Conservation (phyloP, 1,140 invertebrate genomes). For the Octopus bimaculoides region DNA sequence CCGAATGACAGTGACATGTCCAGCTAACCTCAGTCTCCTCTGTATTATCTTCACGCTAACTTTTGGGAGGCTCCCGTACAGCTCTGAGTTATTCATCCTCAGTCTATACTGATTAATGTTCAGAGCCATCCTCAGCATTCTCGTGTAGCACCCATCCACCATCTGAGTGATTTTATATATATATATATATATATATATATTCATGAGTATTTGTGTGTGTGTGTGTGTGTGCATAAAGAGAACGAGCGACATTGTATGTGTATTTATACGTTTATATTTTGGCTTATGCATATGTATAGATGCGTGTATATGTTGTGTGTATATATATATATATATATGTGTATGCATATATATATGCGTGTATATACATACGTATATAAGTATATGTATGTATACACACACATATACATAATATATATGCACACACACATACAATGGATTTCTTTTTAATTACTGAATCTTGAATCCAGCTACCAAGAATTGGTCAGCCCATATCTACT, state of each 20-base stretch:
- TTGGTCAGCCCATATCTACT: no score
- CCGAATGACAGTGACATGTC: no score
- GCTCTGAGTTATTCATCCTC: no score
- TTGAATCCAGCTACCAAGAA: no score
- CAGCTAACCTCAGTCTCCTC: no score
- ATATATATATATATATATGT: neutral
- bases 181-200: constrained; percentile 2
- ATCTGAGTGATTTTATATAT: neutral
- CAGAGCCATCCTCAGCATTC: no score
- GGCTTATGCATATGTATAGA: neutral
- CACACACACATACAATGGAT: neutral
- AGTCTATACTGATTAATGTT: no score
- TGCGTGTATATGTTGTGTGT: neutral
- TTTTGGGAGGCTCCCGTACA: no score
- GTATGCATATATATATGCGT: neutral
- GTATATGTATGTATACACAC: neutral
- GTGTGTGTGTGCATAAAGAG: neutral
- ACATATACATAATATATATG: neutral
- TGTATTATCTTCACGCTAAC: no score
- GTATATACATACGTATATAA: neutral
- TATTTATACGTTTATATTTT: neutral
- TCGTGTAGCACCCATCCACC: no score
- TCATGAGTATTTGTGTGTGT: neutral
- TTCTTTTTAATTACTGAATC: neutral
- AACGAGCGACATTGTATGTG: neutral